Conservation (phyloP, 2,888 invertebrate genomes). For the Crossocerus cetratus region DNA sequence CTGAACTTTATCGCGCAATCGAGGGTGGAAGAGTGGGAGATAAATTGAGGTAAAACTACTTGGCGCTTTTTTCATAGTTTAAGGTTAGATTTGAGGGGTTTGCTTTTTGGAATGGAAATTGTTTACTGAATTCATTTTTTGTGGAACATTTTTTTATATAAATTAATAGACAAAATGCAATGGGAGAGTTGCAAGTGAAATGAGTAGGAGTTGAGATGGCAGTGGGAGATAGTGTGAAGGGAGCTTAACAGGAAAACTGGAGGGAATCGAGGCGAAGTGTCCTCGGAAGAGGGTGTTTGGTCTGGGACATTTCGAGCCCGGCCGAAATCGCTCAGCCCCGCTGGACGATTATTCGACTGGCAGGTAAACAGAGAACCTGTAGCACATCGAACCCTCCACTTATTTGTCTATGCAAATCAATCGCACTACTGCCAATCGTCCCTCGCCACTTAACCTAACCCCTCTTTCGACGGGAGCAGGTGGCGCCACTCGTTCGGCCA, state of each 20-base stretch:
- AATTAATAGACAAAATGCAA: no score
- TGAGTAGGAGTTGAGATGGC: neutral
- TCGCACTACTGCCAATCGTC: slow-evolving; percentile 58
- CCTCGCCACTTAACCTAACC: neutral
- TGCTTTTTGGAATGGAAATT: no score
- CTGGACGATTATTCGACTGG: slow-evolving; percentile 68
- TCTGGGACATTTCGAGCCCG: slow-evolving; percentile 46
- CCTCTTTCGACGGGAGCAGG: no score
- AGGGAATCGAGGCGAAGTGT: neutral
- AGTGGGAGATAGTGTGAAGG: neutral
- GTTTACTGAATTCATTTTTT: no score
- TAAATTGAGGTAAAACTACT: no score
- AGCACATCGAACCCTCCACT: slow-evolving; percentile 54
- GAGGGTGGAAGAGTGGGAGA: no score
- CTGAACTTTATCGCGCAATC: no score
- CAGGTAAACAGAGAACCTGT: slow-evolving; percentile 59
- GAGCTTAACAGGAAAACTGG: neutral
- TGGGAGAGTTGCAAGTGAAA: neutral
- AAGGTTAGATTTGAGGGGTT: no score
- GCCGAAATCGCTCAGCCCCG: slow-evolving; percentile 43
- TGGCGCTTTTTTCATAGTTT: no score
- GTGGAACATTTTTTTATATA: no score
- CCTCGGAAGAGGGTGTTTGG: slow-evolving; percentile 27
- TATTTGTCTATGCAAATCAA: slow-evolving; percentile 76
- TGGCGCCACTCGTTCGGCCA: no score